Percentiles rank a stretch among this genome's conserved stretches.
These are phyloP conservation scores for Oryzias sinensis DNA, from an alignment of 2,797 vertebrate genomes.

Conservation along the genomic window DNA sequence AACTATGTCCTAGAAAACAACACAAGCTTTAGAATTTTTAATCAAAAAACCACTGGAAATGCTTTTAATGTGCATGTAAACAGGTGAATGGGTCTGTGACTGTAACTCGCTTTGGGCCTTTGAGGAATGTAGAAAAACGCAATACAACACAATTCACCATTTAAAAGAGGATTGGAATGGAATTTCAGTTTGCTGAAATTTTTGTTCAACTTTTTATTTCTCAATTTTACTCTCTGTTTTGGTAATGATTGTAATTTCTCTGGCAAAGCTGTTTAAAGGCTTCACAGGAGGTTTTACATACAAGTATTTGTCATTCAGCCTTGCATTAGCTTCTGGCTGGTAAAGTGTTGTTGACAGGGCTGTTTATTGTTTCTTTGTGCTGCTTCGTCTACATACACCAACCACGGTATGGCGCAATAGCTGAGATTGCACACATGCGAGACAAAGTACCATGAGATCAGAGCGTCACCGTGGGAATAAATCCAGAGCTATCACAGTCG, in stretches of 20 bases:
- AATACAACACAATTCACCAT: no score
- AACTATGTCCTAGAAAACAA: no score
- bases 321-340: slow-evolving; percentile 40
- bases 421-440: slow-evolving; percentile 24
- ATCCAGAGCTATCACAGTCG: slow-evolving; percentile 41
- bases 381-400: slow-evolving; percentile 26
- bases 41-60: no score
- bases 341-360: slow-evolving; percentile 38
- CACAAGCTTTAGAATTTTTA: no score
- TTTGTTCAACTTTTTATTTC: neutral
- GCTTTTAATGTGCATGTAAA: no score
- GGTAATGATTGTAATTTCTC: slow-evolving; percentile 21
- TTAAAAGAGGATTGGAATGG: neutral
- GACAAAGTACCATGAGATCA: slow-evolving; percentile 17
- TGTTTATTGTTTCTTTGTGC: slow-evolving; percentile 41
- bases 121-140: no score
- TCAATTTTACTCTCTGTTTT: slow-evolving; percentile 18
- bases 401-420: slow-evolving; percentile 25
- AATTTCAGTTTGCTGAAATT: neutral
- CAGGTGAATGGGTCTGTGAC: no score
- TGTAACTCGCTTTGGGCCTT: no score
- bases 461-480: slow-evolving; percentile 34
- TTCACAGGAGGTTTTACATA: slow-evolving; percentile 26
- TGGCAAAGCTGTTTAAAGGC: slow-evolving; percentile 31
- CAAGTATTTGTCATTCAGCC: slow-evolving; percentile 51